Evolutionary conservation across 2,888 invertebrate genomes (phyloP).

Genomic region (Anthoptus insignis): DNA sequence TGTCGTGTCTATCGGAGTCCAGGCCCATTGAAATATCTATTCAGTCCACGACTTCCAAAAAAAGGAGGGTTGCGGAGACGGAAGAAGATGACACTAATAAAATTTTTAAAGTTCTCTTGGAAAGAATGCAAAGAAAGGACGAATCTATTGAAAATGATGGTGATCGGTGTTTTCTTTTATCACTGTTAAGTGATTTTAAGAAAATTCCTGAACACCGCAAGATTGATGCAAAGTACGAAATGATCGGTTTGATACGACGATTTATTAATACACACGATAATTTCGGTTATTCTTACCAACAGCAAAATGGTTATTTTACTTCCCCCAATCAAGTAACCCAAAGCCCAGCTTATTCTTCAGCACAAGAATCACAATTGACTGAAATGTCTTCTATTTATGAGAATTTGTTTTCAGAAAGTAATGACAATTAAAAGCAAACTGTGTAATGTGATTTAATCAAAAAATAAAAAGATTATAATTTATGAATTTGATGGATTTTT

Average conservation of each 20-base stretch:
- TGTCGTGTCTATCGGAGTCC: background rate
- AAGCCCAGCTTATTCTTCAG: slow-evolving; percentile 38
- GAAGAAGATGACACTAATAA: slow-evolving; percentile 34
- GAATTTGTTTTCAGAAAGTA: slow-evolving; percentile 35
- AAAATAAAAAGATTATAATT: slow-evolving; percentile 29
- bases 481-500: slow-evolving; percentile 20
- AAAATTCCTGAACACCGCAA: background rate
- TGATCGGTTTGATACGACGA: slow-evolving; percentile 29
- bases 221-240: slow-evolving; percentile 6
- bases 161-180: slow-evolving; percentile 21
- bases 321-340: slow-evolving; percentile 37
- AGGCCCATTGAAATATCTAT: background rate
- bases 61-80: slow-evolving; percentile 9
- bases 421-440: slow-evolving; percentile 26
- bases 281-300: slow-evolving; percentile 39
- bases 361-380: slow-evolving; percentile 38
- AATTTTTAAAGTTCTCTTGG: slow-evolving; percentile 35
- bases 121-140: slow-evolving; percentile 36
- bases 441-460: slow-evolving; percentile 23
- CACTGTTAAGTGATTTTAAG: background rate
- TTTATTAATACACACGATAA: slow-evolving; percentile 23
- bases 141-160: slow-evolving; percentile 35
- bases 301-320: slow-evolving; percentile 36
- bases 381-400: slow-evolving; percentile 37
- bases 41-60: background rate